Conservation (phyloP, 2,113 vertebrate species). For the Bucco capensis region DNA sequence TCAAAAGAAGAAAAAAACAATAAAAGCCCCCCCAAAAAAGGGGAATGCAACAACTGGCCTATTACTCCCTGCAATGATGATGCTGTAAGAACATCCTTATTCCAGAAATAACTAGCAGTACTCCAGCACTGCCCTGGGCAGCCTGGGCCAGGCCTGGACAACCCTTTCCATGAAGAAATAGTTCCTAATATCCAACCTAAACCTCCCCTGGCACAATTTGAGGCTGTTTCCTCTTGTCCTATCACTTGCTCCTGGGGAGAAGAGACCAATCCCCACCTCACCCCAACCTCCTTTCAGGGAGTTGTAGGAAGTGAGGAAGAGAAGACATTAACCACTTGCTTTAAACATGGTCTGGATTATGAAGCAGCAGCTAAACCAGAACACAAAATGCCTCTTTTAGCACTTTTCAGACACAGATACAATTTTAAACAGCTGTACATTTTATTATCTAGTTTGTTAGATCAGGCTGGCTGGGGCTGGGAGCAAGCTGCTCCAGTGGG, state of each 20-base stretch:
- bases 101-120: neutral
- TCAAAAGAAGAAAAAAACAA: neutral
- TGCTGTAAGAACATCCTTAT: neutral
- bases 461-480: no score
- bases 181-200: neutral
- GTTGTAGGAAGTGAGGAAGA: neutral
- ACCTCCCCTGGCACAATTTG: neutral
- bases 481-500: no score
- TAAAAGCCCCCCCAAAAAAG: no score
- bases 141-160: neutral
- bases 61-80: rapidly evolving
- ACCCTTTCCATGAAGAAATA: neutral
- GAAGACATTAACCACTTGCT: neutral
- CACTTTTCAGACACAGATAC: rapidly evolving
- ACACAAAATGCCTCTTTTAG: neutral
- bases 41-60: neutral
- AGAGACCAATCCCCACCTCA: neutral
- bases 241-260: neutral
- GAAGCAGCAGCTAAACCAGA: neutral
- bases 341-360: rapidly evolving
- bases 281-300: neutral
- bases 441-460: neutral
- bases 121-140: neutral
- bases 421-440: neutral
- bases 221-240: neutral